Evolutionary conservation across 2,797 vertebrate genomes (phyloP).

Genomic region (Pristis pectinata): DNA sequence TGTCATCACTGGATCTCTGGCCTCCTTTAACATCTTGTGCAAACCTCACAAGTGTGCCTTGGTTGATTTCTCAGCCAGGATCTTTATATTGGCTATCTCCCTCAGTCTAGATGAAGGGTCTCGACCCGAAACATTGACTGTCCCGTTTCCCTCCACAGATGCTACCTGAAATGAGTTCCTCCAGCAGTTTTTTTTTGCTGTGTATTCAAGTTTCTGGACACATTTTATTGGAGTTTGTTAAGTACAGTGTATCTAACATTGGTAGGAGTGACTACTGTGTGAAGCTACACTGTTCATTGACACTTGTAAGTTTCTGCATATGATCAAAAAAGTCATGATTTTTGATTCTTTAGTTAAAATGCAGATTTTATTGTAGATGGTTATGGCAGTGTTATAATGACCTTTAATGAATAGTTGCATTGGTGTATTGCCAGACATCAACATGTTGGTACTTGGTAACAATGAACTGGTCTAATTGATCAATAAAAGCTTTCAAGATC

Average conservation of each 20-base stretch:
- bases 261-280: constrained; percentile 3
- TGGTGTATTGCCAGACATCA: not conserved
- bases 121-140: too few species aligned
- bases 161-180: too few species aligned
- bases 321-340: not conserved
- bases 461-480: not conserved
- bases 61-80: too few species aligned
- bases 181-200: too few species aligned
- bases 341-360: not conserved
- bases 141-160: too few species aligned
- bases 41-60: too few species aligned
- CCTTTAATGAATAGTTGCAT: not conserved
- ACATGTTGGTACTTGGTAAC: not conserved
- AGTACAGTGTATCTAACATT: not conserved
- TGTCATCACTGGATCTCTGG: too few species aligned
- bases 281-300: constrained; percentile 1
- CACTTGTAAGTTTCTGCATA: not conserved
- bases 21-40: too few species aligned
- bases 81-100: too few species aligned
- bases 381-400: not conserved
- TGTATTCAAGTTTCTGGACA: not conserved
- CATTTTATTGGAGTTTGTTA: not conserved
- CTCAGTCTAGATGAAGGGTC: too few species aligned
- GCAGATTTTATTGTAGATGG: not conserved
- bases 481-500: not conserved